Percentiles rank a stretch among this genome's conserved stretches.
phyloP scores from a whole-genome alignment of 2,888 invertebrate genomes.

The Dexiosoma caninum region DNA sequence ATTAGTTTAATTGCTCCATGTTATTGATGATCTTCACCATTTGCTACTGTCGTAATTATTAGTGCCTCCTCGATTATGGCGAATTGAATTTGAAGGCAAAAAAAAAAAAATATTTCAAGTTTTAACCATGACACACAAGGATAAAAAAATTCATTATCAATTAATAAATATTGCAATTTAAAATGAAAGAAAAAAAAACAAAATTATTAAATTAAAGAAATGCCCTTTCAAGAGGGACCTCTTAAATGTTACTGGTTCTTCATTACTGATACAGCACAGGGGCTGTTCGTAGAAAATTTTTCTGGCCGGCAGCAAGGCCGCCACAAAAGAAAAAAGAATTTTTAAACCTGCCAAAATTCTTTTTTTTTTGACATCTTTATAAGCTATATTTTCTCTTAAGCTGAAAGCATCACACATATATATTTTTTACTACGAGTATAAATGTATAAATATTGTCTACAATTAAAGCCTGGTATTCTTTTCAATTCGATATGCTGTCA shows the following conservation, averaged over 20 bases:
- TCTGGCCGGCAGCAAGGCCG: too few species aligned
- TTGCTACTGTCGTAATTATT: constrained; percentile 1
- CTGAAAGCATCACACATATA: too few species aligned
- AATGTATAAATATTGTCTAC: too few species aligned
- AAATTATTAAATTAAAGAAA: too few species aligned
- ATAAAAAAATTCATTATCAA: constrained; percentile 35
- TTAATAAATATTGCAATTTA: not conserved
- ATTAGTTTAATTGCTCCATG: constrained; percentile 54
- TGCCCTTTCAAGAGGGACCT: not conserved
- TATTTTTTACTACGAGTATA: too few species aligned
- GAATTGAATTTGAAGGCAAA: not conserved
- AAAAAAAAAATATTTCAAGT: not conserved
- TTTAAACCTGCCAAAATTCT: too few species aligned
- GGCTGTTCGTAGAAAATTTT: too few species aligned
- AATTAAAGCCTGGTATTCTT: too few species aligned
- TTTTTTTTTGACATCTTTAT: too few species aligned
- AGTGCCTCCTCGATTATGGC: not conserved
- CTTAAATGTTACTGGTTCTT: not conserved
- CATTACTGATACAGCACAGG: not conserved
- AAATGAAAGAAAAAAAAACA: not conserved
- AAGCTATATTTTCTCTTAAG: too few species aligned
- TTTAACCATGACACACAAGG: constrained; percentile 51
- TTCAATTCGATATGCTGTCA: too few species aligned
- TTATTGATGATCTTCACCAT: constrained; percentile 21
- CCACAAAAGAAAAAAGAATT: too few species aligned